These are phyloP conservation scores for Sebastes glaucus DNA, from an alignment of 2,797 vertebrate species.

Conservation along the genomic window DNA sequence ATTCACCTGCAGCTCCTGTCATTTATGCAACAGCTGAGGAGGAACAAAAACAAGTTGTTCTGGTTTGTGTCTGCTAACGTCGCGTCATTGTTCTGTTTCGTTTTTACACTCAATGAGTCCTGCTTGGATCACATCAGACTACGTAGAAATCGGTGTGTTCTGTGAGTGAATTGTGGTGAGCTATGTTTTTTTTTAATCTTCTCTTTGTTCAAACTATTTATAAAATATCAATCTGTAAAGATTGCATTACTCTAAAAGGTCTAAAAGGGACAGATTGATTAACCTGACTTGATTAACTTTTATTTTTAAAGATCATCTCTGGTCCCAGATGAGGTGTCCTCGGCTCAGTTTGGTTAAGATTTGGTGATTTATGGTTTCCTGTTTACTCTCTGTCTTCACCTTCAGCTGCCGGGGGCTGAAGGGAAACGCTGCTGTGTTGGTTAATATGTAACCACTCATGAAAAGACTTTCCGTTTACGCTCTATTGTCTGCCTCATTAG, in stretches of 20 bases:
- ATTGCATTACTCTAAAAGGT: background rate
- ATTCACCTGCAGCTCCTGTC: slow-evolving; percentile 27
- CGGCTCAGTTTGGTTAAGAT: background rate
- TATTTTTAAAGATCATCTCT: background rate
- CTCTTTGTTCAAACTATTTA: background rate
- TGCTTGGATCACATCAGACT: background rate
- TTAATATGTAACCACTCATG: slow-evolving; percentile 45
- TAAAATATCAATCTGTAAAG: background rate
- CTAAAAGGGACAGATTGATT: rapidly evolving
- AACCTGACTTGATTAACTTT: background rate
- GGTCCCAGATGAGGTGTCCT: background rate
- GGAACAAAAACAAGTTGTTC: slow-evolving; percentile 60
- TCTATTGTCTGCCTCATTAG: slow-evolving; percentile 11
- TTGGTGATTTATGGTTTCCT: background rate
- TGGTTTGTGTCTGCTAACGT: slow-evolving; percentile 25
- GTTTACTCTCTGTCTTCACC: slow-evolving; percentile 7
- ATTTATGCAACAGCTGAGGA: slow-evolving; percentile 35
- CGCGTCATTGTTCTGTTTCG: background rate
- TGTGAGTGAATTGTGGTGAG: slow-evolving; percentile 19
- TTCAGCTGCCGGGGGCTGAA: background rate
- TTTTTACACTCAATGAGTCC: background rate
- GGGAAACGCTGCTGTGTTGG: background rate
- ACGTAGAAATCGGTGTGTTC: background rate
- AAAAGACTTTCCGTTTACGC: slow-evolving; percentile 17
- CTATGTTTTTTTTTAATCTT: background rate